Conservation (phyloP, 2,888 invertebrate genomes). For the Oconnorella tubifera region DNA sequence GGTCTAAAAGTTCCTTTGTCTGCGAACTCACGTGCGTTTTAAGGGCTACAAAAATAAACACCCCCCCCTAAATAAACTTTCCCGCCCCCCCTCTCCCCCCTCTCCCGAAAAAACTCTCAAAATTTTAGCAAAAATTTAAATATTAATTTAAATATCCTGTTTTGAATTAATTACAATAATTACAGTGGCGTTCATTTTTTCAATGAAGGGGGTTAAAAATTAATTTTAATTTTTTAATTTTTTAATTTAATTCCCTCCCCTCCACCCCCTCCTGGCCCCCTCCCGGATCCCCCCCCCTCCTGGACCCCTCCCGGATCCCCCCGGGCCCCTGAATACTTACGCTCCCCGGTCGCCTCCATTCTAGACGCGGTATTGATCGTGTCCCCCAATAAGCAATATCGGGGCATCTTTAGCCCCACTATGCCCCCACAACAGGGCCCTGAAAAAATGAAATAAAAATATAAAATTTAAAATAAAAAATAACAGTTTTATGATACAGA, state of each 20-base stretch:
- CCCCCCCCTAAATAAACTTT: too few species aligned
- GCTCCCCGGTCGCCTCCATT: constrained; percentile 18
- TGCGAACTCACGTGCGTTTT: constrained; percentile 71
- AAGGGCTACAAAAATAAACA: constrained; percentile 20
- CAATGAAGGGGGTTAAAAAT: too few species aligned
- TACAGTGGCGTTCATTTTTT: too few species aligned
- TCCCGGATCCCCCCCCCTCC: too few species aligned
- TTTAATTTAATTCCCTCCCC: neutral
- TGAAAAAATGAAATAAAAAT: neutral
- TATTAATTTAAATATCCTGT: too few species aligned
- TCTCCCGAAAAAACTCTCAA: too few species aligned
- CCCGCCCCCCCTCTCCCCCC: too few species aligned
- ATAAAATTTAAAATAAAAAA: neutral
- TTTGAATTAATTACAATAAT: too few species aligned
- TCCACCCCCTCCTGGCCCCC: too few species aligned
- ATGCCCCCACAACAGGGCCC: constrained; percentile 15
- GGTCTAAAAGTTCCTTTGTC: constrained; percentile 79
- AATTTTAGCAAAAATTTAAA: too few species aligned
- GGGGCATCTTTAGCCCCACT: constrained; percentile 22
- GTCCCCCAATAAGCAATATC: constrained; percentile 27
- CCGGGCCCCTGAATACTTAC: constrained; percentile 20
- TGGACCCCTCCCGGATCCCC: too few species aligned
- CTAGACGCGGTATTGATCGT: constrained; percentile 24
- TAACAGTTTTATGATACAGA: too few species aligned
- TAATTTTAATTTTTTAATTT: neutral